These are phyloP conservation scores for Emydoidea blandingii DNA, from an alignment of 2,797 vertebrate genomes.

Conservation along the genomic window DNA sequence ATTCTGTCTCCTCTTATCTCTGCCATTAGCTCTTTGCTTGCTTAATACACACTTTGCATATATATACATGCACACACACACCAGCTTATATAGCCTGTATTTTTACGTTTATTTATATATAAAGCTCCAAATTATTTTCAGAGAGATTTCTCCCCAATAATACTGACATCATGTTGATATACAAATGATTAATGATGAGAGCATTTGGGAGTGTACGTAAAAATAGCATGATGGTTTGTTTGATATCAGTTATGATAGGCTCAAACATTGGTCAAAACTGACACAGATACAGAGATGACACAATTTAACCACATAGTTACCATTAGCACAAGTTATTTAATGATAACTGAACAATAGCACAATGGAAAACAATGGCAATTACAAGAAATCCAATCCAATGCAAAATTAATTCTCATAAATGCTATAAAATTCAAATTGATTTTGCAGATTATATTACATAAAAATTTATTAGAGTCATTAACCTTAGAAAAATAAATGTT, in stretches of 20 bases:
- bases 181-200: neutral
- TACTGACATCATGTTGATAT: too few relatives aligned
- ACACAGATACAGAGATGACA: neutral
- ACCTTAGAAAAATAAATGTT: neutral
- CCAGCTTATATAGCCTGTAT: too few relatives aligned
- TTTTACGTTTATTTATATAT: too few relatives aligned
- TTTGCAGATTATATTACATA: neutral
- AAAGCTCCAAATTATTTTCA: too few relatives aligned
- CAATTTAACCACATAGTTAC: neutral
- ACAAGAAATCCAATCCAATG: neutral
- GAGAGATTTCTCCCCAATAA: too few relatives aligned
- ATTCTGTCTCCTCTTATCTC: too few relatives aligned
- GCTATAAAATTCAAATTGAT: neutral
- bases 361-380: neutral
- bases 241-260: neutral
- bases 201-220: neutral
- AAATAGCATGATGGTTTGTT: neutral
- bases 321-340: neutral
- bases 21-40: too few relatives aligned
- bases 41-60: too few relatives aligned
- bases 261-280: neutral
- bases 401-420: neutral
- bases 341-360: neutral
- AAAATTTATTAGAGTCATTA: neutral
- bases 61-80: too few relatives aligned